Evolutionary conservation across 2,113 vertebrate species (phyloP).

Genomic region (Dryoscopus gambensis): DNA sequence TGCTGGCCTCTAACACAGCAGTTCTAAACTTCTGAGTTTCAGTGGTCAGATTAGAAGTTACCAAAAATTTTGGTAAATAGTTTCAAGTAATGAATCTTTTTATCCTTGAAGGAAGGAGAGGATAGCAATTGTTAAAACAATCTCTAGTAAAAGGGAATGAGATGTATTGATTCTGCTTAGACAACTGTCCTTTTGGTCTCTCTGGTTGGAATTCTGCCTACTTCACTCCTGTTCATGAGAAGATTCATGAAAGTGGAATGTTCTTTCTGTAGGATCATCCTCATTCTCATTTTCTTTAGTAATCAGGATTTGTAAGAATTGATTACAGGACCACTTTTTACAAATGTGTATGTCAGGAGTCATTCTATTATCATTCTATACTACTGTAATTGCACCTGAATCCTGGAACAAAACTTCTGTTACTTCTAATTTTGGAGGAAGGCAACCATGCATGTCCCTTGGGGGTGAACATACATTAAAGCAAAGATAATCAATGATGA

Average conservation of each 20-base stretch:
- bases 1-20: background rate
- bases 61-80: background rate
- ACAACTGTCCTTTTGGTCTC: background rate
- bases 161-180: background rate
- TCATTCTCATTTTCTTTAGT: background rate
- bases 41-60: background rate
- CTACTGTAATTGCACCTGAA: background rate
- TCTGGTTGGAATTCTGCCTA: background rate
- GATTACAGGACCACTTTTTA: background rate
- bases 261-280: background rate
- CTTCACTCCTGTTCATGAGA: background rate
- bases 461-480: background rate
- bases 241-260: background rate
- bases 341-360: background rate
- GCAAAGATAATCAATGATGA: background rate
- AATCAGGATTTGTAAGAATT: background rate
- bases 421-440: background rate
- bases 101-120: background rate
- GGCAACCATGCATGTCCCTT: background rate
- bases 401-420: background rate
- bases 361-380: background rate
- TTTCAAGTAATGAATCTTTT: background rate
- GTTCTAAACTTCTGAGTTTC: background rate
- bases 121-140: background rate
- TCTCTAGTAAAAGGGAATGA: background rate